Evolutionary conservation across 2,113 vertebrate genomes (phyloP), one percentile per base, ranked within the genome.

Genomic region (Puntigrus tetrazona): DNA sequence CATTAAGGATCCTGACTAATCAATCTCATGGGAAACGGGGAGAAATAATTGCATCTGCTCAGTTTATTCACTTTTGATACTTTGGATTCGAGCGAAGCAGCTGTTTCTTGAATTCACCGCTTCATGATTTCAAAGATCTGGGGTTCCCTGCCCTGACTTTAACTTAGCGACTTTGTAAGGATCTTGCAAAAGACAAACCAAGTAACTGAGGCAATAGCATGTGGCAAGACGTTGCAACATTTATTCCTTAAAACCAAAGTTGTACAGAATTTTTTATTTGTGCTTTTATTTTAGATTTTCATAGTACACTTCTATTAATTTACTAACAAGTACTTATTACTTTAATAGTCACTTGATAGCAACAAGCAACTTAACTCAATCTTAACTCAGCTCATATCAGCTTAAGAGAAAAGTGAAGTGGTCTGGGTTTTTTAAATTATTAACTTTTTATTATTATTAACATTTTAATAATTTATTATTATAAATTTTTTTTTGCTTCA

Each of bases 111-210:
- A 72, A 14, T 13, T 69, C 31, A 20, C 3, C 20, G 16, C 18
- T 36, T 36, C 4, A 2, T 38, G 65, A 25, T 43, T 72, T 73
- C 70, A 73, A 8, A 45, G n/a, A 43, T 25, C 22, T 25, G 38
- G 38, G 69, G n/a, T 73, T 73, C 36, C 38, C 70, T 73, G 70
- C 10, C 43, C 38, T 14, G 22, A 72, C 36, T 72, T 72, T n/a
- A 43, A 72, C 69, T 27, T 14, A 14, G 13, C 25, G 10, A 72
- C 22, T 25, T 11, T 72, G 63, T 67, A 65, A 65, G 31, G 29
- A 20, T 59, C 36, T 43, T 78, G 77, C 75, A 78, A 59, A 10
- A 78, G 7, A 18, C n/a, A 78, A 27, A 41, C n/a, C 7, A 61
- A 10, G 13, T 61, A 27, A 78, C n/a, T 43, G 27, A 16, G 1